Evolutionary conservation across 2,113 vertebrate genomes (phyloP).

Genomic region (Recurvirostra avosetta): DNA sequence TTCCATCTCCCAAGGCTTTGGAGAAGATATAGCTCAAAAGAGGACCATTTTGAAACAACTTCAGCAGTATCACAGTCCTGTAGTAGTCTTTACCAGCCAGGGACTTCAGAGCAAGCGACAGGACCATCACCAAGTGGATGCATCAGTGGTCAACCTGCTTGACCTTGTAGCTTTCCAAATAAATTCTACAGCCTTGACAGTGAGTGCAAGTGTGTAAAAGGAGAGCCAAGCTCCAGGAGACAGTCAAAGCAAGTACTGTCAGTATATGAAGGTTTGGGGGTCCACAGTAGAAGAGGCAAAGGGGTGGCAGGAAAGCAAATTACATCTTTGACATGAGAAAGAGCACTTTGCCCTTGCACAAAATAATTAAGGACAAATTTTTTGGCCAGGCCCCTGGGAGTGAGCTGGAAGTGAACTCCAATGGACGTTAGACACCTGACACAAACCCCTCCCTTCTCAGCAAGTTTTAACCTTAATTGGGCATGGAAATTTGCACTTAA

Average conservation of each 20-base stretch:
- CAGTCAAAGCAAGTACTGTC: neutral
- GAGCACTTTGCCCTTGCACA: neutral
- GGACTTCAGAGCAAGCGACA: neutral
- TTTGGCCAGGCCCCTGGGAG: neutral
- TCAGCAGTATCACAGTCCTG: neutral
- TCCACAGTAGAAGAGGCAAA: neutral
- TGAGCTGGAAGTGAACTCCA: neutral
- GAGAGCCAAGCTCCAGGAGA: neutral
- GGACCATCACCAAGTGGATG: neutral
- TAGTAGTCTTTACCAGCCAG: neutral
- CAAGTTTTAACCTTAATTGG: neutral
- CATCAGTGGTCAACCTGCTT: neutral
- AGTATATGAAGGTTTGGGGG: neutral
- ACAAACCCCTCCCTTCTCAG: neutral
- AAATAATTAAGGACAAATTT: neutral
- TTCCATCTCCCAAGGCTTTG: neutral
- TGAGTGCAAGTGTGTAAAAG: neutral
- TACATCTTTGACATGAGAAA: neutral
- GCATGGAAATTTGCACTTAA: neutral
- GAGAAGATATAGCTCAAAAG: neutral
- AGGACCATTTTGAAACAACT: neutral
- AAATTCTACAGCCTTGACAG: neutral
- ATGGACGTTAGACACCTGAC: neutral
- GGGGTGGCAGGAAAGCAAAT: neutral
- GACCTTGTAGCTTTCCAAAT: neutral